Base-by-base conservation (phyloP, 2,888 invertebrate genomes). In the Tachystola acroxantha region DNA sequence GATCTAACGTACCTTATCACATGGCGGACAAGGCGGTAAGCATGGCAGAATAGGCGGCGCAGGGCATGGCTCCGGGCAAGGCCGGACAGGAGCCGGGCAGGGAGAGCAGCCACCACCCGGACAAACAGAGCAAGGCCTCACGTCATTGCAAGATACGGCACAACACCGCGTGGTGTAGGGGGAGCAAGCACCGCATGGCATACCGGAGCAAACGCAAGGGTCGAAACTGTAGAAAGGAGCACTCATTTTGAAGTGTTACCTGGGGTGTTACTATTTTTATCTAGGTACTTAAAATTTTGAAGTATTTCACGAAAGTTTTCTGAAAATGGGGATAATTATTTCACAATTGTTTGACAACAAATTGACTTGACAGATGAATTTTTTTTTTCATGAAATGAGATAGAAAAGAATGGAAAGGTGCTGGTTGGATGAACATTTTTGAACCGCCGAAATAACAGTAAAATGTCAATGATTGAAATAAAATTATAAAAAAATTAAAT, bases 81-180 rank as follows among this genome's bases (percentile, higher is more conserved):
- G 80, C 7, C 82, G 64, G 1, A 85, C 85, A 2, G 85, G 84
- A 6, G 84, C 81, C 1, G 85, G 85, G 37, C 85, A 85, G 0
- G 85, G 64, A 0, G 82, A 80, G 43, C 86, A 85, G 1, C 85
- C 84, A 0, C 85, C 85, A 1, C 85, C 85, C 0, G 85, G 84
- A 37, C 84, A 85, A 1, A 66, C 64, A 1, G 84, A 85, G 47
- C 85, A 86, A 4, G 62, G 61, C 1, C 76, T 46, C 10, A 81
- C 37, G 42, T 80, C 59, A 42, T 82, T 84, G 11, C 61, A 47
- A 0, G 84, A 81, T 0, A 71, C 61, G 7, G 60, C 71, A 43
- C 78, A 77, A 1, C 84, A 79, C 39, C 77, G 78, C n/a, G 78
- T 85, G 6, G 64, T 55, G 47, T 75, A 84, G 0, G 84, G 85